Base-by-base conservation (phyloP, 2,113 vertebrate genomes). In the Nansenia antarctica region DNA sequence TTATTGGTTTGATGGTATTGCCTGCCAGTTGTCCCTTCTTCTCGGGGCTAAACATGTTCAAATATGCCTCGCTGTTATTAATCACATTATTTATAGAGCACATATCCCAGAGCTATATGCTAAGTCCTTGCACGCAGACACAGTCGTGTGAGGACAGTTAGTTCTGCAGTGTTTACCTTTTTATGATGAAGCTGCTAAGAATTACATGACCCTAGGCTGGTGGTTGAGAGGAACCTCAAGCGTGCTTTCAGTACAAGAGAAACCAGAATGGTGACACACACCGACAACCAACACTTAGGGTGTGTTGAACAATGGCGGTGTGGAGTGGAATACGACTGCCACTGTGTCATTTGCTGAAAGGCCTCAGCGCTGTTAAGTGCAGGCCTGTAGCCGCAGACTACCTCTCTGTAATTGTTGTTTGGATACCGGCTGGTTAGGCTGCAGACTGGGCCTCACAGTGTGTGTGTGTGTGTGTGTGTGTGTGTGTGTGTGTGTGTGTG, bases 51-150 rank as follows among this genome's bases (percentile, higher is more conserved):
- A 18, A 42, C 15, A 42, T 42, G 14, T 18, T 73, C 65, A 61
- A 80, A 69, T 66, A 72, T 69, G 75, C 57, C 18, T 11, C 32
- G 53, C 30, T 71, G 54, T 80, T 82, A 20, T 20, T 34, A 58
- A 18, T n/a, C 29, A 47, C 37, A 24, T 37, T 20, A 5, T n/a
- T n/a, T n/a, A n/a, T n/a, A n/a, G n/a, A n/a, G n/a, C n/a, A n/a
- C n/a, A n/a, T n/a, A n/a, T n/a, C n/a, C n/a, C n/a, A n/a, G n/a
- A n/a, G n/a, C n/a, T n/a, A n/a, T n/a, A n/a, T n/a, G n/a, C n/a
- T 49, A 22, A 9, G 20, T 49, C 20, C 14, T n/a, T 4, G 18
- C n/a, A 2, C 20, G 14, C 12, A 45, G 39, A 45, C n/a, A 49
- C 45, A 8, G 45, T n/a, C n/a, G 20, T 5, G 15, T 8, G 2